phyloP scores from a whole-genome alignment of 2,888 invertebrate genomes.

The Rhagophthalmus giganteus region DNA sequence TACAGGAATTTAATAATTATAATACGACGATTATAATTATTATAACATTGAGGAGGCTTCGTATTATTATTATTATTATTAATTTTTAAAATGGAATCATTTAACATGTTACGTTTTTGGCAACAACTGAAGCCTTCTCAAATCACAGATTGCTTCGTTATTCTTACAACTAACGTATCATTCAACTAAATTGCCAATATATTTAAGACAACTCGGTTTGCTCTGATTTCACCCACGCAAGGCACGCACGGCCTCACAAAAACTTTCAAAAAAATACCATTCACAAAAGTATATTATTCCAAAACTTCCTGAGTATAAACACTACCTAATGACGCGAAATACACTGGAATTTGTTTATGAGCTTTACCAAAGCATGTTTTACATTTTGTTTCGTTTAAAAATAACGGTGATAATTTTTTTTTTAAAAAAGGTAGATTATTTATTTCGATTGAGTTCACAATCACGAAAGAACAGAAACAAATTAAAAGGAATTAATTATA shows the following conservation, averaged over 20 bases:
- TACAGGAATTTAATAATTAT: slow-evolving; percentile 54
- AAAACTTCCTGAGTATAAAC: slow-evolving; percentile 49
- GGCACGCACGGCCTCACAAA: slow-evolving; percentile 52
- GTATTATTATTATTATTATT: no score
- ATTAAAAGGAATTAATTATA: no score
- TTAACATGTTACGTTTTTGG: slow-evolving; percentile 47
- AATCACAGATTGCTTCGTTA: slow-evolving; percentile 57
- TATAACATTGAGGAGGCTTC: slow-evolving; percentile 53
- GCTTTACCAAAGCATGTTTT: neutral
- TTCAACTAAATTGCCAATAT: slow-evolving; percentile 7
- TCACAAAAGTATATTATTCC: slow-evolving; percentile 45
- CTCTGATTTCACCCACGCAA: slow-evolving; percentile 48
- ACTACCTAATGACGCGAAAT: slow-evolving; percentile 36
- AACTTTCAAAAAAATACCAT: slow-evolving; percentile 51
- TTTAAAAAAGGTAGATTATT: no score
- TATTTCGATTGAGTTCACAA: no score
- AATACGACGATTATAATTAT: slow-evolving; percentile 52
- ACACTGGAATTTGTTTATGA: slow-evolving; percentile 28
- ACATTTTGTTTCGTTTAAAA: no score
- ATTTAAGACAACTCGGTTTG: slow-evolving; percentile 35
- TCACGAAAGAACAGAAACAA: no score
- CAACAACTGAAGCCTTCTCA: slow-evolving; percentile 56
- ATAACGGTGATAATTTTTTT: no score
- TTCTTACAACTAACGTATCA: slow-evolving; percentile 41
- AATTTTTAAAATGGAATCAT: slow-evolving; percentile 44